A percentile compares a stretch with the other conserved stretches of the same genome.
phyloP scores from a whole-genome alignment of 2,113 vertebrate genomes.

The Himantopus leucocephalus region DNA sequence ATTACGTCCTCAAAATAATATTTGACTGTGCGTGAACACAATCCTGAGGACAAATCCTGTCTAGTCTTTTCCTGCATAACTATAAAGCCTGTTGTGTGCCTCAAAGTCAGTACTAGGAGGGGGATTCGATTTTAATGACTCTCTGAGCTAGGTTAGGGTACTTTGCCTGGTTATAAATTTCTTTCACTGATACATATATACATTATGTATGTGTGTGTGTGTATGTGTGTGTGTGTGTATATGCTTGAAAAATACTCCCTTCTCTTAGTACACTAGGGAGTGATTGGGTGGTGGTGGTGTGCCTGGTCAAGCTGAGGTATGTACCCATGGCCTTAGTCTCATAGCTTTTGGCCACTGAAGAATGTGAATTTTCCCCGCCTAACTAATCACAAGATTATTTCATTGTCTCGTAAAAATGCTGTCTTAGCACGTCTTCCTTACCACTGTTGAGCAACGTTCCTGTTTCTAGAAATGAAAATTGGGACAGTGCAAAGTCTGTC shows the following conservation, averaged over 20 bases:
- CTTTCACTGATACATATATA: neutral
- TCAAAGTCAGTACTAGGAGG: neutral
- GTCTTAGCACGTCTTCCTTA: conserved; percentile 45
- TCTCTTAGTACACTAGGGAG: neutral
- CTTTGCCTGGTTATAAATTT: neutral
- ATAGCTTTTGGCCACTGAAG: conserved; percentile 1
- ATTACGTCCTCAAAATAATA: neutral
- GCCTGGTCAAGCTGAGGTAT: neutral
- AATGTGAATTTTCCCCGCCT: neutral
- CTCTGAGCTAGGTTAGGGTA: neutral
- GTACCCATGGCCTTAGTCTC: neutral
- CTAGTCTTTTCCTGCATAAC: neutral
- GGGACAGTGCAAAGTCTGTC: conserved; percentile 34
- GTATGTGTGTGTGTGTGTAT: too few relatives aligned
- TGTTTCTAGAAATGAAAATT: conserved; percentile 66
- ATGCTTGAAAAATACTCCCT: neutral
- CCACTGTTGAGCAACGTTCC: conserved; percentile 58
- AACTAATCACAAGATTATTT: conserved; percentile 2
- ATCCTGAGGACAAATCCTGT: neutral
- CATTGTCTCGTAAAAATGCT: conserved; percentile 1
- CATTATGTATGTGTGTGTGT: neutral
- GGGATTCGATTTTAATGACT: neutral
- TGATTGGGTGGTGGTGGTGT: neutral
- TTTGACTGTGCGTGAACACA: neutral
- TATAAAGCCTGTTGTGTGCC: neutral